Evolutionary conservation across 1,140 invertebrate genomes (phyloP), one percentile per base, ranked within the genome.

Genomic region (Glossosoma conforme): DNA sequence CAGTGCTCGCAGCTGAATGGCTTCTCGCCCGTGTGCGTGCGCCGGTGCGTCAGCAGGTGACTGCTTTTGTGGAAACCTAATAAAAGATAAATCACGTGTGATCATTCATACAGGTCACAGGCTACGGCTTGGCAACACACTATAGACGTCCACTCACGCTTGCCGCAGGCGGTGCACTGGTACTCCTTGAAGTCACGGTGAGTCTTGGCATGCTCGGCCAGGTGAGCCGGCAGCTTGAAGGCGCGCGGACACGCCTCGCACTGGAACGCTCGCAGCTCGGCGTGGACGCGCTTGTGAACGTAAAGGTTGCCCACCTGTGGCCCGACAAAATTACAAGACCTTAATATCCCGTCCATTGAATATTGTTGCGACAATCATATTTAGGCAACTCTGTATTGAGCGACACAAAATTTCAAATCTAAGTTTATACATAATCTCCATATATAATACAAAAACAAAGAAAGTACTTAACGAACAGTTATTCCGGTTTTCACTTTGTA

Each of bases 1-100:
- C 52, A 54, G 19, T 47, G 22, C 28, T 54, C 52, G 22, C 52
- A 54, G 38, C 17, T 44, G 35, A 44, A 54, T 4, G 41, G 32
- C 33, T 44, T 49, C 25, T 49, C 46, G 6, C 45, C 41, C 1
- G 52, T 44, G 17, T 54, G 52, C 1, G 24, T 44, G 2, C 46
- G 35, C 21, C 48, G 37, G 24, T 54, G 52, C 11, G 25, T 49
- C 6, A 44, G 14, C 17, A 54, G 37, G 21, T 49, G 45, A 14
- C 40, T 35, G 11, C 33, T 19, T 30, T 54, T 49, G 10, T 28
- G 18, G 24, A 54, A 54, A 3, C 46, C 52, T 54, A 17, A 14
- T n/a, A n/a, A n/a, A n/a, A n/a, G n/a, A n/a, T n/a, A n/a, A n/a
- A n/a, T n/a, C n/a, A n/a, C n/a, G n/a, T n/a, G n/a, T n/a, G n/a